Base-by-base conservation (phyloP, 1,140 invertebrate genomes). In the Drosophila biarmipes region DNA sequence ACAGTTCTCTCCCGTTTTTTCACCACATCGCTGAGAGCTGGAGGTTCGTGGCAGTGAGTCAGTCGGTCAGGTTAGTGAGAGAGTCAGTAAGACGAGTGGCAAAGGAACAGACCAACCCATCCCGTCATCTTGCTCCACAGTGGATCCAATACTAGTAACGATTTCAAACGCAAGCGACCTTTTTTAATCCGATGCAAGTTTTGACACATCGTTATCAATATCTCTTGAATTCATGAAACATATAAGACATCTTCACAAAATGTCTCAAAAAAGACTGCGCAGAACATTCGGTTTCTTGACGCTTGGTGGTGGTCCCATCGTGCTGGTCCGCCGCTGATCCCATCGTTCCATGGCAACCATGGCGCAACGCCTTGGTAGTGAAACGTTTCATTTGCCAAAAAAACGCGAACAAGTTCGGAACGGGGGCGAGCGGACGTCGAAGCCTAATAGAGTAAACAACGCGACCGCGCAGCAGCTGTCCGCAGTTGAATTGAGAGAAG, bases 11-110 rank as follows among this genome's bases (percentile, higher is more conserved):
- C 46, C 51, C 29, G 57, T 61, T 56, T 57, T 51, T 27, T 57
- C 31, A 38, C 19, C 21, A 53, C 31, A 17, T 35, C 58, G 14
- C 37, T 38, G 37, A 56, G 24, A 57, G 58, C 24, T 24, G 15
- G 52, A 61, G 52, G 57, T 52, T 40, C 53, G 52, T 57, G 58
- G 58, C 53, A 59, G 56, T 59, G 56, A 59, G 56, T 53, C 46
- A 59, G 56, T 53, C 56, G 56, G 56, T 57, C 55, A 31, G 29
- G 29, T 31, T 10, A 51, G 53, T 29, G 53, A 56, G 53, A 56
- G 21, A 42, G 40, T 8, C 15, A 42, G 40, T 42, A 1, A 6
- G 53, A 27, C 56, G 19, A 34, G 6, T 51, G 48, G 29, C 11
- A 51, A 35, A n/a, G 4, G 45, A 24, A 19, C 34, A 38, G 21